Base-by-base conservation (phyloP, 2,888 invertebrate species). In the Azorinus chamasolen region DNA sequence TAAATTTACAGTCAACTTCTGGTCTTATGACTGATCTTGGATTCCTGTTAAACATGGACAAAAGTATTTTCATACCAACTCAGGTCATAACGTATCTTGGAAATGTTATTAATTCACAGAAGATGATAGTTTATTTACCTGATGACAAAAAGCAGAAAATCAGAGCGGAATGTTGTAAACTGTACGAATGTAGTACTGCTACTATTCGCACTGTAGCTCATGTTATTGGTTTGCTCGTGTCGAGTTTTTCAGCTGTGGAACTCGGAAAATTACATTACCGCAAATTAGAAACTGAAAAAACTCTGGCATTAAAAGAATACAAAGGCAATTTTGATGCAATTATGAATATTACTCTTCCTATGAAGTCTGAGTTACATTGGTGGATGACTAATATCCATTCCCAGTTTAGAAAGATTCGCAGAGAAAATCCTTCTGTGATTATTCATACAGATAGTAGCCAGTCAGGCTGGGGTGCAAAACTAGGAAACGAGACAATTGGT, bases 171-270 rank as follows among this genome's bases (percentile, higher is more conserved):
- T 66, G 70, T 32, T 32, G 25, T 22, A 54, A 37, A 27, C 24
- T 78, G 14, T 25, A 24, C 2, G n/a, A 24, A 12, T 62, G 20
- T 54, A 39, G 37, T 10, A 27, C 8, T 8, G 51, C 58, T 20
- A 51, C 37, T 5, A 76, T 83, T n/a, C 37, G 72, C 32, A 6
- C 41, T 16, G 63, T 83, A 18, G 69, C 70, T 22, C 51, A 55
- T 22, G 70, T 76, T 8, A 72, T 70, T 43, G 79, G 73, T 1
- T 25, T 73, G 20, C n/a, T 80, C 32, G 65, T 76, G 12, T 54
- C 80, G 1, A 39, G 54, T 20, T 69, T 77, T 37, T 77, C 72
- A 5, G 80, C 68, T 25, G 72, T 80, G 8, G 69, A 69, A 59
- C 68, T 50, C 53, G 80, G 69, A 14, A 62, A 57, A 27, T 37